These are phyloP conservation scores for Zaprionus lachaisei DNA, from an alignment of 1,140 invertebrate genomes.

Conservation along the genomic window DNA sequence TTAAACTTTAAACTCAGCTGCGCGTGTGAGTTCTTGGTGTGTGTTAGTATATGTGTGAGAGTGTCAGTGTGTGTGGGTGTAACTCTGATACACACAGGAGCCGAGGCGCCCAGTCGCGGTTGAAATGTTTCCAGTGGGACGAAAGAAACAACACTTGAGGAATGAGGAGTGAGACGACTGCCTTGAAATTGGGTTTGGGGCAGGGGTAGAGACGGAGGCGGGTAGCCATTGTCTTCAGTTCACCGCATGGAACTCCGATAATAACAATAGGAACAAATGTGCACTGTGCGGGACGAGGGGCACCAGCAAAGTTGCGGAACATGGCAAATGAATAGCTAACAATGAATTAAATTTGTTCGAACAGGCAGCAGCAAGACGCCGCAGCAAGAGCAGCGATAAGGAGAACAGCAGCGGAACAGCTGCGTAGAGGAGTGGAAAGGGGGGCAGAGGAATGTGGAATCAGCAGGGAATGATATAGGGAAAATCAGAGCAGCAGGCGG, in stretches of 20 bases:
- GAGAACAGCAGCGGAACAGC: neutral
- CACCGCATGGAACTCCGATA: slow-evolving; percentile 27
- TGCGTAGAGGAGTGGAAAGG: neutral
- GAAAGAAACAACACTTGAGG: slow-evolving; percentile 4
- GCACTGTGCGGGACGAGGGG: slow-evolving; percentile 9
- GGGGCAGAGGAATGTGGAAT: neutral
- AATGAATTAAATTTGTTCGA: slow-evolving; percentile 71
- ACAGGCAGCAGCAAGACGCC: slow-evolving; percentile 14
- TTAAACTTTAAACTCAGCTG: slow-evolving; percentile 20
- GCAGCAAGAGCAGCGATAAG: slow-evolving; percentile 12
- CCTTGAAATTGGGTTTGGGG: neutral
- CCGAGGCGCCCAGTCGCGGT: slow-evolving; percentile 27
- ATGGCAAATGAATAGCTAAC: slow-evolving; percentile 67
- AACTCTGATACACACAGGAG: slow-evolving; percentile 1
- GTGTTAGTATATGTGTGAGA: neutral
- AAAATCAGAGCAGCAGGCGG: slow-evolving; percentile 44
- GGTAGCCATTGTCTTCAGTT: slow-evolving; percentile 19
- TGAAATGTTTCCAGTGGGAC: slow-evolving; percentile 36
- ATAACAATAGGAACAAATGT: slow-evolving; percentile 30
- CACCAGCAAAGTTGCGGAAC: slow-evolving; percentile 39
- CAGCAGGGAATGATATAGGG: slow-evolving; percentile 17
- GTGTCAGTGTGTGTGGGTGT: neutral
- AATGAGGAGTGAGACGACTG: neutral
- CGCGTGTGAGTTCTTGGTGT: slow-evolving; percentile 19
- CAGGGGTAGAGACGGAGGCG: neutral